Conservation (phyloP, 2,113 vertebrate species). For the Cricetomys ansorgei region DNA sequence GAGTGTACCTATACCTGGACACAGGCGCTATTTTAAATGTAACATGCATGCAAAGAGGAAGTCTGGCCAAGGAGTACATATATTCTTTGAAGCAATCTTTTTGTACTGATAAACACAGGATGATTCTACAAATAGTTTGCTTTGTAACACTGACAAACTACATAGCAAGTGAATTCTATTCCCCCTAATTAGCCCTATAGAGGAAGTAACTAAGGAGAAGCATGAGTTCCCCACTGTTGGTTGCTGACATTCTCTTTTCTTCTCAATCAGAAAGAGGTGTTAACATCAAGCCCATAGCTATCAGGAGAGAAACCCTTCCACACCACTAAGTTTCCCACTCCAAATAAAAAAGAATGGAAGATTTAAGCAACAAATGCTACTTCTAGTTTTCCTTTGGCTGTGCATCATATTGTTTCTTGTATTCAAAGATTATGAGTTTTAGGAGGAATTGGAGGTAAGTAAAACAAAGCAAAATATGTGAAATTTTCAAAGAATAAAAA, state of each 20-base stretch:
- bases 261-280: neutral
- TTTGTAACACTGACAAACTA: conserved; percentile 14
- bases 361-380: neutral
- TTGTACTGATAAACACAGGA: neutral
- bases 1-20: neutral
- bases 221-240: neutral
- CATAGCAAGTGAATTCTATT: neutral
- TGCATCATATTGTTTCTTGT: neutral
- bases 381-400: neutral
- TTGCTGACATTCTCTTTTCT: neutral
- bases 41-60: neutral
- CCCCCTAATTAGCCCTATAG: neutral
- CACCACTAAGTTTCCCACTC: neutral
- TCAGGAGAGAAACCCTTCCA: neutral
- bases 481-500: neutral
- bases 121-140: neutral
- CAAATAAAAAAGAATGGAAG: conserved; percentile 14
- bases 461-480: neutral
- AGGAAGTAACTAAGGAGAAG: neutral
- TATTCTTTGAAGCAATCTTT: neutral
- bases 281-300: neutral
- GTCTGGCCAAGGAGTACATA: neutral
- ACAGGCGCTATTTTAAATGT: conserved; percentile 9
- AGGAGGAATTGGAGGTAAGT: neutral
- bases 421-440: neutral